Evolutionary conservation across 92 coral and sea anemone species (phyloP).

Genomic region (Pocillopora grandis): DNA sequence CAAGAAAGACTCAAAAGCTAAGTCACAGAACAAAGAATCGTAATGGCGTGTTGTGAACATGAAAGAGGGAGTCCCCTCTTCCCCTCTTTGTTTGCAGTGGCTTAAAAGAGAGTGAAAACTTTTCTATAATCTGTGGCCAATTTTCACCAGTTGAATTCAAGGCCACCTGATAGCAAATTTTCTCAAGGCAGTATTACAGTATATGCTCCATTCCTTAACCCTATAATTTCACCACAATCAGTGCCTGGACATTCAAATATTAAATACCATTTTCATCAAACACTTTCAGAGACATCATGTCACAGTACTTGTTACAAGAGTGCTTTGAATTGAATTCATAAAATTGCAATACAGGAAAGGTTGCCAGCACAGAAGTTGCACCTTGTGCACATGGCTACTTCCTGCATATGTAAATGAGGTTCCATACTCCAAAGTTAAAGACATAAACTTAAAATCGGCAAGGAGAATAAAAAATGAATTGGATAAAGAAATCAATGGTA

Average conservation of each 20-base stretch:
- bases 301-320: slow-evolving; percentile 19
- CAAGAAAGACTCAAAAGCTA: neutral
- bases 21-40: slow-evolving; percentile 1
- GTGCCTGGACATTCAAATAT: slow-evolving; percentile 32
- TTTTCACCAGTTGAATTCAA: slow-evolving; percentile 20
- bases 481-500: slow-evolving; percentile 40
- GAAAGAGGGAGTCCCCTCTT: neutral
- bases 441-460: slow-evolving; percentile 55
- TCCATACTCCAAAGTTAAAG: slow-evolving; percentile 39
- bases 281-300: slow-evolving; percentile 12
- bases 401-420: slow-evolving; percentile 38
- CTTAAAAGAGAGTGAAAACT: slow-evolving; percentile 18
- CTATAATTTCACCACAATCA: slow-evolving; percentile 1
- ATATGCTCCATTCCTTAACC: slow-evolving; percentile 14
- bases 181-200: slow-evolving; percentile 19
- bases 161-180: slow-evolving; percentile 22
- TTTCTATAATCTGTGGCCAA: slow-evolving; percentile 8
- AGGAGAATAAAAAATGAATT: slow-evolving; percentile 38
- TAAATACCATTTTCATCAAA: slow-evolving; percentile 32
- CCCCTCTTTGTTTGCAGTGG: slow-evolving; percentile 25
- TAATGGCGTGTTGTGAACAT: neutral
- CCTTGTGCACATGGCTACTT: slow-evolving; percentile 21
- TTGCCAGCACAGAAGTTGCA: slow-evolving; percentile 16
- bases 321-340: slow-evolving; percentile 38
- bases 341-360: slow-evolving; percentile 9